Evolutionary conservation across 2,888 invertebrate genomes (phyloP).

Genomic region (Chirona hameri): DNA sequence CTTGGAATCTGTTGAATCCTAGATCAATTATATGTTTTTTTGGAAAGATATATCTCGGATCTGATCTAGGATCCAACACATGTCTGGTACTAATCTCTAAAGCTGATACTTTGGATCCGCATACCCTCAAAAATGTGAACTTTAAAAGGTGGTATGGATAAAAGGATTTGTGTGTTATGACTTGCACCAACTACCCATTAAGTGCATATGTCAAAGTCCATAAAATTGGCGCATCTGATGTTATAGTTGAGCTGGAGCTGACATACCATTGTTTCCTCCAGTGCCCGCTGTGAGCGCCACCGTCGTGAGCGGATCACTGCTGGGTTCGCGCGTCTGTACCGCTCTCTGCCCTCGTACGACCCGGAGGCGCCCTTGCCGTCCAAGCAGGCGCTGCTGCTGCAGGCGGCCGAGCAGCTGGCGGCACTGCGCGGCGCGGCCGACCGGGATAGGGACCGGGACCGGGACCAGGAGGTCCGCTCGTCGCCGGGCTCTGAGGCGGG

Average conservation of each 20-base stretch:
- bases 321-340: not conserved
- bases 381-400: slow-evolving; percentile 1
- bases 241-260: too few species aligned
- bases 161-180: too few species aligned
- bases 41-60: too few species aligned
- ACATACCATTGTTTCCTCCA: not conserved
- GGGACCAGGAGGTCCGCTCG: not conserved
- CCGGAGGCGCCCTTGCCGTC: not conserved
- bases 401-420: slow-evolving; percentile 13
- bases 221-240: too few species aligned
- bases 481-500: not conserved
- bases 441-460: too few species aligned
- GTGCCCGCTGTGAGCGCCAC: slow-evolving; percentile 13
- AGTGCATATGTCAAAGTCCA: not conserved
- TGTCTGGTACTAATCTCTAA: too few species aligned
- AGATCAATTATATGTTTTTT: too few species aligned
- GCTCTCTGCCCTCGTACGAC: not conserved
- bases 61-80: too few species aligned
- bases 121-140: not conserved
- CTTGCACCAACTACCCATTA: not conserved
- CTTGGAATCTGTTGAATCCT: too few species aligned
- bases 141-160: not conserved
- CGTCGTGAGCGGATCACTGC: slow-evolving; percentile 13
- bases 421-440: not conserved
- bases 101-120: too few species aligned